These are phyloP conservation scores for Ceramica pisi DNA, from an alignment of 2,888 invertebrate species.

Conservation along the genomic window DNA sequence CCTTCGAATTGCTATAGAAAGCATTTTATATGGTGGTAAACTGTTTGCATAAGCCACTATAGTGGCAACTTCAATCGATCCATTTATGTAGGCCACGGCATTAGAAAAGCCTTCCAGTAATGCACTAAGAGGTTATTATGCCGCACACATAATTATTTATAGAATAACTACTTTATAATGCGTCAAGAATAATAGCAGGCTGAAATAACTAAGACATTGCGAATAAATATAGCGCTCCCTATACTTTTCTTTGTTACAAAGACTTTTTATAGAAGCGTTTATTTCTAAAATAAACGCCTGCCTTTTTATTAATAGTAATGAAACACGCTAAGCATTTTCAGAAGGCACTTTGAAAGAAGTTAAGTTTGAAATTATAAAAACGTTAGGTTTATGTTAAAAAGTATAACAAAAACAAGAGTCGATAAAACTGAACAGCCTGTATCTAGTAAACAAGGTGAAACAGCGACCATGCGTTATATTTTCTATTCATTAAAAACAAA, in stretches of 20 bases:
- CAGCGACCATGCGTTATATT: not conserved
- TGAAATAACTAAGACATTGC: not conserved
- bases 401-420: not conserved
- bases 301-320: constrained; percentile 10
- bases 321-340: constrained; percentile 33
- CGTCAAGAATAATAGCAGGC: constrained; percentile 1
- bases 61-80: constrained; percentile 51
- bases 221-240: constrained; percentile 1
- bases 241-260: not conserved
- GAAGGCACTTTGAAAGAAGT: constrained; percentile 51
- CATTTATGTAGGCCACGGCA: constrained; percentile 56
- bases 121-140: constrained; percentile 28
- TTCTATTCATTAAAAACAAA: constrained; percentile 7
- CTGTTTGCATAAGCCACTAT: not conserved
- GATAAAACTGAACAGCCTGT: not conserved
- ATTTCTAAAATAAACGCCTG: constrained; percentile 19
- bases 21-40: not conserved
- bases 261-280: not conserved
- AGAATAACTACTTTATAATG: constrained; percentile 16
- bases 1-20: not conserved
- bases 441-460: not conserved
- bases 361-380: not conserved
- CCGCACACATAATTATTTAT: constrained; percentile 29
- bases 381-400: not conserved
- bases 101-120: constrained; percentile 50